Percentiles rank a stretch among this genome's conserved stretches.
Conservation (phyloP, 1,140 invertebrate species). For the Lepidurus packardi region DNA sequence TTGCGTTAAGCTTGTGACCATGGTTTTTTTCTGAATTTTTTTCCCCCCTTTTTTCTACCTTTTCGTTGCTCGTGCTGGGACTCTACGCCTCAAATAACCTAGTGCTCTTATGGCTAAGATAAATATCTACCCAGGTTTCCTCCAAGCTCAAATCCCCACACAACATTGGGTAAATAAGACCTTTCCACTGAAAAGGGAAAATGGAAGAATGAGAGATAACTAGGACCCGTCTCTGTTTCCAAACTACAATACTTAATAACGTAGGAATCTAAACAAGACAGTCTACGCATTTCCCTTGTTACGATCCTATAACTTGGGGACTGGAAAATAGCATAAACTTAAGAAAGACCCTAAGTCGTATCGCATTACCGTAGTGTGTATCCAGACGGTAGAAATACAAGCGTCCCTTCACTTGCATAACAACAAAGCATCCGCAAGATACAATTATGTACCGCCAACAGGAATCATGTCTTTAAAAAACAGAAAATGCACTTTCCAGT, state of each 20-base stretch:
- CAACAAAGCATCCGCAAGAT: background rate
- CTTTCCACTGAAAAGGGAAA: background rate
- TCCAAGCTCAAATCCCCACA: background rate
- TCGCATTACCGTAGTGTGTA: background rate
- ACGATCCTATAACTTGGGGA: background rate
- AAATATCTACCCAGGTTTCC: background rate
- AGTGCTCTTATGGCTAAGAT: background rate
- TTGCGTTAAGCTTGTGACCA: background rate
- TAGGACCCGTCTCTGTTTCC: background rate
- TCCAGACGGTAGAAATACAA: background rate
- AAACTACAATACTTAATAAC: background rate
- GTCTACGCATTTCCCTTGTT: background rate
- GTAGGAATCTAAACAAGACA: background rate
- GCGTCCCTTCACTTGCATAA: background rate
- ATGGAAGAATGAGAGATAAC: background rate
- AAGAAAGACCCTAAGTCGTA: background rate
- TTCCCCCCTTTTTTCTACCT: background rate
- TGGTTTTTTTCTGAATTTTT: background rate
- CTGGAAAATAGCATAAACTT: background rate
- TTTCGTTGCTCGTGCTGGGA: background rate
- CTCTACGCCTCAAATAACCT: background rate
- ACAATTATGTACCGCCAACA: conserved; percentile 4
- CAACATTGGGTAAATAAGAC: background rate
- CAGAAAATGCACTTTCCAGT: background rate
- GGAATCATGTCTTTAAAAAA: background rate